Conservation (phyloP, 2,888 invertebrate species). For the Pogonocherus hispidulus region DNA sequence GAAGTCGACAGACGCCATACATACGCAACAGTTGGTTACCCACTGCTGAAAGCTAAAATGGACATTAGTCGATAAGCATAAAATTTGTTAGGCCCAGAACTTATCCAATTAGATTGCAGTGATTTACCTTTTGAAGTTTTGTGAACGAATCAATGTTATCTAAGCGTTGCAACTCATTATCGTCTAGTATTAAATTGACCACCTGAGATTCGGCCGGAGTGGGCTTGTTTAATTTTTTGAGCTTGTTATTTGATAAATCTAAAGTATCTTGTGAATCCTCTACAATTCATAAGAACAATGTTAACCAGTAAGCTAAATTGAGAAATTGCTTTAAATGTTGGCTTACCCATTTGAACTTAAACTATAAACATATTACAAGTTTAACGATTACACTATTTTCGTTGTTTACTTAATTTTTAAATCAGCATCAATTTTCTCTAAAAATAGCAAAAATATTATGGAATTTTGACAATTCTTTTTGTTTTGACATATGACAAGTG, state of each 20-base stretch:
- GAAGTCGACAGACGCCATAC: conserved; percentile 87
- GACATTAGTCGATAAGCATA: conserved; percentile 30
- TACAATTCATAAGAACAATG: conserved; percentile 2
- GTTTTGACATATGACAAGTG: conserved; percentile 27
- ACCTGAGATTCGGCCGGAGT: conserved; percentile 78
- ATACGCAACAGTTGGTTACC: conserved; percentile 89
- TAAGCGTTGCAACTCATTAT: conserved; percentile 88
- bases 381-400: conserved; percentile 16
- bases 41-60: conserved; percentile 83
- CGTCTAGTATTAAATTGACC: conserved; percentile 83
- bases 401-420: conserved; percentile 32
- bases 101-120: neutral
- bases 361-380: conserved; percentile 30
- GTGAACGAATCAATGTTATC: conserved; percentile 89
- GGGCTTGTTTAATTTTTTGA: conserved; percentile 86
- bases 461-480: conserved; percentile 32
- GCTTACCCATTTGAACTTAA: conserved; percentile 41
- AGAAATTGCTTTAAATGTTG: neutral
- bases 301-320: neutral
- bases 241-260: conserved; percentile 83
- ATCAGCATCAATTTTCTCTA: conserved; percentile 25
- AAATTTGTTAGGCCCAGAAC: neutral
- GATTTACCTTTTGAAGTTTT: conserved; percentile 80
- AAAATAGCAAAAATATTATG: conserved; percentile 33
- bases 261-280: conserved; percentile 63